Conservation (phyloP, 2,113 vertebrate species). For the Mesembrinibis cayennensis region DNA sequence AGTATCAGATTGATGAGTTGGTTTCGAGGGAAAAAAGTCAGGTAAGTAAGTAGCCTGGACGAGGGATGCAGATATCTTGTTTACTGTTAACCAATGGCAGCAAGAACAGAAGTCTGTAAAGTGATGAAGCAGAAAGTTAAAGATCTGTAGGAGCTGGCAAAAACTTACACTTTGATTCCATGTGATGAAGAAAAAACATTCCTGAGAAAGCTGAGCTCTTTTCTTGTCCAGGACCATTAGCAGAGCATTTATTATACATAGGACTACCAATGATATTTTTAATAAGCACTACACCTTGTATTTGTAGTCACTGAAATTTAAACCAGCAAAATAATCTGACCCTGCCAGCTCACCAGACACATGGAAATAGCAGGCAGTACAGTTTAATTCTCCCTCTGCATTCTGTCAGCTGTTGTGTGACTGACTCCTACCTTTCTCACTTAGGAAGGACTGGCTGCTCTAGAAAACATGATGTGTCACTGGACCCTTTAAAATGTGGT, state of each 20-base stretch:
- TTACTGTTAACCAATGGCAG: not conserved
- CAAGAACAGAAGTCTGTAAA: not conserved
- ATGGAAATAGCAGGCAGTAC: not conserved
- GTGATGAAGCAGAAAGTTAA: not conserved
- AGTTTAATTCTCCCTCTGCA: not conserved
- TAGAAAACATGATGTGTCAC: not conserved
- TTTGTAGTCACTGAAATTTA: not conserved
- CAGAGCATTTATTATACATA: not conserved
- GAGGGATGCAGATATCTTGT: not conserved
- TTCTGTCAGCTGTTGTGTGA: not conserved
- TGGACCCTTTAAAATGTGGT: not conserved
- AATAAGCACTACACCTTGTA: not conserved
- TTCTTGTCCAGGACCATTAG: not conserved
- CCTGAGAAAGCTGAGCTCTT: not conserved
- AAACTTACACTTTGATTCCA: not conserved
- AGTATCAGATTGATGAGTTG: not conserved
- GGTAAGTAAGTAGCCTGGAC: not conserved
- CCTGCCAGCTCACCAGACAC: not conserved
- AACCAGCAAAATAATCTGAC: not conserved
- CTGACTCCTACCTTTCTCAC: not conserved
- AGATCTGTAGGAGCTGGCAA: slow-evolving; percentile 12
- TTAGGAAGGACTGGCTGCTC: not conserved
- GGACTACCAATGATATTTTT: not conserved
- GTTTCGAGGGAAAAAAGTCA: not conserved
- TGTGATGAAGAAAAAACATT: not conserved